These are phyloP conservation scores for Stegodyphus dumicola DNA, from an alignment of 1,140 invertebrate species.

Conservation along the genomic window DNA sequence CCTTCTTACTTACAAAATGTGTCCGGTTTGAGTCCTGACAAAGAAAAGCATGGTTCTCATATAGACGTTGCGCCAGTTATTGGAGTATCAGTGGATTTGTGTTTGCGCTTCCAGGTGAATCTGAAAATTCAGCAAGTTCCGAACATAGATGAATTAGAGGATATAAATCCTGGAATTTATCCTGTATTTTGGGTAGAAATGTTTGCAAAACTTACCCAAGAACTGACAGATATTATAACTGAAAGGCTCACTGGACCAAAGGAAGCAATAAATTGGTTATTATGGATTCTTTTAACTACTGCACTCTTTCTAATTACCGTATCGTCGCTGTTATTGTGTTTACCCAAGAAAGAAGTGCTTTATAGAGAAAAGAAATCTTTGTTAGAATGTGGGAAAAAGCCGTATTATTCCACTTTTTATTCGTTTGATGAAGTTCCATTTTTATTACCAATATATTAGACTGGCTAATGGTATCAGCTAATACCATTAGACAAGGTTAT, in stretches of 20 bases:
- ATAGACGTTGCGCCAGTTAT: conserved; percentile 25
- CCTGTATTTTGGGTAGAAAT: conserved; percentile 64
- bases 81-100: conserved; percentile 21
- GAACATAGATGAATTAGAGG: conserved; percentile 44
- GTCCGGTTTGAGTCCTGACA: background rate
- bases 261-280: background rate
- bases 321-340: too few species aligned
- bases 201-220: conserved; percentile 15
- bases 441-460: too few species aligned
- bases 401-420: too few species aligned
- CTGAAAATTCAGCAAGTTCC: background rate
- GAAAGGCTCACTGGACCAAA: background rate
- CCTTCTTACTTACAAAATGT: conserved; percentile 65
- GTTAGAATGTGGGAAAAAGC: too few species aligned
- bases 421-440: too few species aligned
- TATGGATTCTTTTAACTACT: too few species aligned
- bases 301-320: too few species aligned
- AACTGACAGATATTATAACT: conserved; percentile 27
- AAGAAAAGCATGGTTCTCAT: conserved; percentile 15
- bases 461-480: too few species aligned
- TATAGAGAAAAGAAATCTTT: too few species aligned
- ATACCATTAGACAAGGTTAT: too few species aligned
- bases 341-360: too few species aligned
- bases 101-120: conserved; percentile 33
- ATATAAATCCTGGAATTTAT: conserved; percentile 62